These are phyloP conservation scores for fruit fly (Drosophila melanogaster) DNA, from an alignment of 1,140 invertebrate genomes.

Conservation along the genomic window Release_6_plus_ISO1_MT NC_004354.4:7516001-7516500, in stretches of 20 bases:
- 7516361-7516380: neutral
- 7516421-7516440: constrained; percentile 83
- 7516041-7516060: too few relatives aligned
- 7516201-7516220: constrained; percentile 20
- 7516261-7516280: neutral
- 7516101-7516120: constrained; percentile 8
- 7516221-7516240: neutral
- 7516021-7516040: too few relatives aligned
- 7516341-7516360: neutral
- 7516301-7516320: constrained; percentile 1
- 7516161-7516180: constrained; percentile 3
- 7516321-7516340: constrained; percentile 24
- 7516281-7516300: constrained; percentile 1
- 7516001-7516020: too few relatives aligned
- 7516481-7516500: constrained; percentile 75
- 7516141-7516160: constrained; percentile 14
- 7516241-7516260: neutral
- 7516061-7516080: neutral
- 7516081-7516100: neutral
- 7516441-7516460: constrained; percentile 34
- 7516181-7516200: constrained; percentile 32
- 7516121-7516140: constrained; percentile 4
- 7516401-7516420: constrained; percentile 84
- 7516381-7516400: constrained; percentile 69
- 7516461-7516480: constrained; percentile 8